A percentile compares a stretch with the other conserved stretches of the same genome.
Conservation (phyloP, 1,140 invertebrate species). For the Drosophila ohnishii region DNA sequence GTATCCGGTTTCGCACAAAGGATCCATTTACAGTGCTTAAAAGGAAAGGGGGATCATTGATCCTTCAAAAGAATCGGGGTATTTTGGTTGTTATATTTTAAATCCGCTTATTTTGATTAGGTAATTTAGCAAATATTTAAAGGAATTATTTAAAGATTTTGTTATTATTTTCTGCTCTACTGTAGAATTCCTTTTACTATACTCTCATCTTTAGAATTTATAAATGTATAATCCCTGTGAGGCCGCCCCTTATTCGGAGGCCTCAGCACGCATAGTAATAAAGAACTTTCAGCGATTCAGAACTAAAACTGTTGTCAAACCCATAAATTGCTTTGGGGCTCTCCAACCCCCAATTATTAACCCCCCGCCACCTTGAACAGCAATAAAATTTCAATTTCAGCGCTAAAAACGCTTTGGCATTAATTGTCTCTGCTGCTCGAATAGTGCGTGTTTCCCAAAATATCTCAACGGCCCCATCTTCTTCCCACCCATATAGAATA, state of each 20-base stretch:
- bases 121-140: not conserved
- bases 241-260: not conserved
- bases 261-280: slow-evolving; percentile 1
- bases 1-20: slow-evolving; percentile 6
- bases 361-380: slow-evolving; percentile 42
- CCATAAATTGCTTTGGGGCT: slow-evolving; percentile 24
- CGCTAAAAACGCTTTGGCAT: slow-evolving; percentile 65
- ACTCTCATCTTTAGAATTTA: not conserved
- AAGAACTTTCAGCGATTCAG: slow-evolving; percentile 20
- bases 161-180: not conserved
- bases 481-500: slow-evolving; percentile 25
- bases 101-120: not conserved
- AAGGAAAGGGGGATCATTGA: not conserved
- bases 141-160: not conserved
- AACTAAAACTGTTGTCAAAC: slow-evolving; percentile 53
- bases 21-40: slow-evolving; percentile 15
- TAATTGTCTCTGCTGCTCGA: slow-evolving; percentile 54
- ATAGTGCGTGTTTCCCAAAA: slow-evolving; percentile 63
- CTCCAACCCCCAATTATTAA: slow-evolving; percentile 4
- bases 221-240: not conserved
- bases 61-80: not conserved
- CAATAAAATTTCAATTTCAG: slow-evolving; percentile 75
- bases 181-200: not conserved
- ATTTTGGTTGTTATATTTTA: slow-evolving; percentile 1
- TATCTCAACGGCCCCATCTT: slow-evolving; percentile 34